Base-by-base conservation (phyloP, 2,797 vertebrate species). In the Triplophysa yarkandensis region DNA sequence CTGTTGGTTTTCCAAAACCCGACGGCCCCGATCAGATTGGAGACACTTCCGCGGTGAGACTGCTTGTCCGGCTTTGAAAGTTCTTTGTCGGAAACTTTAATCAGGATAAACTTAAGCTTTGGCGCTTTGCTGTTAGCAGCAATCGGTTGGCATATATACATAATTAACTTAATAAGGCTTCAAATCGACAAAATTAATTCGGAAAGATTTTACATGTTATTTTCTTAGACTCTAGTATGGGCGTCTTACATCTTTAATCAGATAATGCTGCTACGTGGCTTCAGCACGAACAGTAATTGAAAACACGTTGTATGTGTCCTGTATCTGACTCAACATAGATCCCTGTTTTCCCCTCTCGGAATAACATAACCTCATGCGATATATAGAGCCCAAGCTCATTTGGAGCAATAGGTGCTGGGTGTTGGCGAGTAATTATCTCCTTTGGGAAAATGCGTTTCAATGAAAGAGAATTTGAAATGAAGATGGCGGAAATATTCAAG, bases 391-490 rank as follows among this genome's bases (percentile, higher is more conserved):
- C 79, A 44, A 79, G 82, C 81, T 83, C 80, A 78, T 80, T 78
- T 82, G 72, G 68, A 55, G 77, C 75, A 80, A 80, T 75, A 76
- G 81, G 76, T 78, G 78, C 54, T 78, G 78, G 39, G 83, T 82
- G 79, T 80, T 82, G 83, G 78, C 78, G 75, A 84, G 83, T 88
- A 86, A 89, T 87, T 85, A 85, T 67, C 63, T 87, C 86, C 82
- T 83, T 75, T 80, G 86, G 84, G 87, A 77, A 83, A 79, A 78
- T 68, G 65, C 60, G 73, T 81, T 83, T 74, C 80, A 80, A 88
- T 87, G 84, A 86, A 86, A 89, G 77, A 70, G 85, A 88, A 85
- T 85, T 74, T 66, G 73, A 81, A 80, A 86, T 83, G 74, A 88
- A 66, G 28, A 76, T 48, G 44, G 72, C 43, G 63, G 69, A 55